Evolutionary conservation across 53 echinoderm and acorn worm genomes (phyloP).

Genomic region (Luidia sarsii): DNA sequence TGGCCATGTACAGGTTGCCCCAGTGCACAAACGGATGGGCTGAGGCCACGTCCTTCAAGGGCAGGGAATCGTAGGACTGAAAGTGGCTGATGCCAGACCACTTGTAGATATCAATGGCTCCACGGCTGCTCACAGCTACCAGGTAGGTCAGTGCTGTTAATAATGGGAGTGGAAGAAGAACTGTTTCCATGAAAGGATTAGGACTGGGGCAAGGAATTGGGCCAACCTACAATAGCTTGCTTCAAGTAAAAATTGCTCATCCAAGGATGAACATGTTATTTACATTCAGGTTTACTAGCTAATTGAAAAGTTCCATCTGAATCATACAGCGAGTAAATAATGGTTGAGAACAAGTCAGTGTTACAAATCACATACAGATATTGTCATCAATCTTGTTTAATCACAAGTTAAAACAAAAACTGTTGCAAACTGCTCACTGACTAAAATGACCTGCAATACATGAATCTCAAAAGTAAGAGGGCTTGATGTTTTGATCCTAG

Average conservation of each 20-base stretch:
- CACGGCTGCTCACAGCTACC: slow-evolving; percentile 11
- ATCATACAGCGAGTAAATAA: too few relatives aligned
- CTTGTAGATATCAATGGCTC: slow-evolving; percentile 34
- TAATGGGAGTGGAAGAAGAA: neutral
- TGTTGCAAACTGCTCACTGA: too few relatives aligned
- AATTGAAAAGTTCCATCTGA: too few relatives aligned
- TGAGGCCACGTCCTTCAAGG: slow-evolving; percentile 3
- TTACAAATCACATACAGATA: too few relatives aligned
- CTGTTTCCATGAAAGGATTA: neutral
- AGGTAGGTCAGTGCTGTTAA: slow-evolving; percentile 32
- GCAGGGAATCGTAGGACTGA: slow-evolving; percentile 33
- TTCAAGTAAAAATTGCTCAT: neutral
- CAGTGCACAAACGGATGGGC: slow-evolving; percentile 49
- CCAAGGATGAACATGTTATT: neutral
- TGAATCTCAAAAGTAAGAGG: too few relatives aligned
- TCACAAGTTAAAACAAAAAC: too few relatives aligned
- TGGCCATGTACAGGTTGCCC: slow-evolving; percentile 48
- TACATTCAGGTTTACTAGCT: too few relatives aligned
- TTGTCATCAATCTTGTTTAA: too few relatives aligned
- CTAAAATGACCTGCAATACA: too few relatives aligned
- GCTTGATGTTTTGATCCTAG: too few relatives aligned
- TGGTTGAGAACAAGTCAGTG: too few relatives aligned
- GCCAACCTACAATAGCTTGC: neutral
- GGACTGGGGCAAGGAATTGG: neutral
- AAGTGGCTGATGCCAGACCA: slow-evolving; percentile 45